phyloP scores from a whole-genome alignment of 1,140 invertebrate genomes.

The Oryzaephilus surinamensis region DNA sequence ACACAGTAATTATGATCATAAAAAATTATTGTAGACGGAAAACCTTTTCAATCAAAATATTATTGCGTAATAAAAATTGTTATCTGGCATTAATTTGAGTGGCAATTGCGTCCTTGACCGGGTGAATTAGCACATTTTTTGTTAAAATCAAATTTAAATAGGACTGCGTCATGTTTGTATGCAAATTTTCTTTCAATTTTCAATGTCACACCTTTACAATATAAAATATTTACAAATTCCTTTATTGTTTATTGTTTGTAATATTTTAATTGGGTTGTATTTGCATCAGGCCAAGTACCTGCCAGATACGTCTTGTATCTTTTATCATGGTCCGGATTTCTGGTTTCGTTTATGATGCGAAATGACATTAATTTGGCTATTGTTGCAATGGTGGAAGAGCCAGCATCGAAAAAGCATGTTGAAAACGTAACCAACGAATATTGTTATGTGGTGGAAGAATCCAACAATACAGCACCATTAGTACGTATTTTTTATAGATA shows the following conservation, averaged over 20 bases:
- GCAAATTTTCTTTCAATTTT: background rate
- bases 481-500: conserved; percentile 14
- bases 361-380: conserved; percentile 63
- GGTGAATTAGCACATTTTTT: background rate
- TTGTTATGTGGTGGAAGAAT: conserved; percentile 22
- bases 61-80: conserved; percentile 2
- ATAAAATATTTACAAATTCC: background rate
- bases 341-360: conserved; percentile 67
- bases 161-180: background rate
- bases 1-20: too few species aligned
- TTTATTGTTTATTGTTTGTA: conserved; percentile 1
- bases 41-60: too few species aligned
- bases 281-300: conserved; percentile 37
- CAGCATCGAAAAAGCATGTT: conserved; percentile 4
- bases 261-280: background rate
- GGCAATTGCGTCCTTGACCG: conserved; percentile 5
- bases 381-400: conserved; percentile 50
- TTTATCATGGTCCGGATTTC: conserved; percentile 59
- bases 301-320: conserved; percentile 57
- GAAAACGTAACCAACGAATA: conserved; percentile 24
- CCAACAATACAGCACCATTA: conserved; percentile 16
- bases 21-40: too few species aligned
- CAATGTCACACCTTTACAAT: too few species aligned
- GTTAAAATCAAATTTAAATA: background rate
- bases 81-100: background rate